Base-by-base conservation (phyloP, 2,113 vertebrate species). In the Atractosteus spatula region DNA sequence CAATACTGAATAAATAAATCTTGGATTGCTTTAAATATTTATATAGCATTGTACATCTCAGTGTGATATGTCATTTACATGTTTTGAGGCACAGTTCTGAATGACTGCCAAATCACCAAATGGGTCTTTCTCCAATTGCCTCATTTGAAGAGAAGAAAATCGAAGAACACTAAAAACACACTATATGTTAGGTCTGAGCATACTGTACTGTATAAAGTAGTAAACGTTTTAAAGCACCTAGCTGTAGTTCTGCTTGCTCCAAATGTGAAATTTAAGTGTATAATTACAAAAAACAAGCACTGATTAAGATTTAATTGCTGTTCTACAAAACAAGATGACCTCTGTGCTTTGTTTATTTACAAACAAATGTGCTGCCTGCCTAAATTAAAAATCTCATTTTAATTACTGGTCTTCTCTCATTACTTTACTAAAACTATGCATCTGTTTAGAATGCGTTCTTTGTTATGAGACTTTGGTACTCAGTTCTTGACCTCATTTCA, bases 321-420 rank as follows among this genome's bases (percentile, higher is more conserved):
- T 90, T 91, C 88, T 90, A 85, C 88, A 87, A 89, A 91, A 90
- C 84, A 88, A 81, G 86, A 84, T 88, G 89, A 91, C 90, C 90
- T 90, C 89, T 87, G 8, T 41, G 86, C 87, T 90, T 92, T 90
- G 90, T 91, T 93, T 91, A 88, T 77, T 91, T 87, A 86, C 74
- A 83, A 90, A 88, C 88, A 86, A 80, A 76, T 87, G 81, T 79
- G 83, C 77, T 85, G 77, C 69, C 85, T 79, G 82, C 89, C 79
- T 89, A 86, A 92, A 89, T 87, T 83, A 89, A 87, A 86, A 91
- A 89, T 88, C 81, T 84, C 85, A 81, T 81, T 87, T 85, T 89
- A 91, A 92, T 92, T 87, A 76, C 78, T 90, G 91, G 75, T 75
- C 84, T 76, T 81, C 16, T 63, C 87, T 92, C 82, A 86, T 85